Conservation (phyloP, 2,888 invertebrate genomes). For the Eupithecia subfuscata region DNA sequence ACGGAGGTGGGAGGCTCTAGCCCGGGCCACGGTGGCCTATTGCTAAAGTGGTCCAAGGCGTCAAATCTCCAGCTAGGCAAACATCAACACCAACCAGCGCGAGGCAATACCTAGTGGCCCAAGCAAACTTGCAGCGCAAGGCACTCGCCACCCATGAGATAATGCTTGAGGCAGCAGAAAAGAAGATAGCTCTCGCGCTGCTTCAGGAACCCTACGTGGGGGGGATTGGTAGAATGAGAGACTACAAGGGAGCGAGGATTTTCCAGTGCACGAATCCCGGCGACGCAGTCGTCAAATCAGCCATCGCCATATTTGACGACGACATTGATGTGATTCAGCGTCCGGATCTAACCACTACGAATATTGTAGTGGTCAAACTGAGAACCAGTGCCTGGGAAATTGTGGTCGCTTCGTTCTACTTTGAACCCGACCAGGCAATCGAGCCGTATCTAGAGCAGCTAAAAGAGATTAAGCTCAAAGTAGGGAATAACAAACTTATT, state of each 20-base stretch:
- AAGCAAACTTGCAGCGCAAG: slow-evolving; percentile 2
- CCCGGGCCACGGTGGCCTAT: not conserved
- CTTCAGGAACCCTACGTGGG: not conserved
- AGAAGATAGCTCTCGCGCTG: not conserved
- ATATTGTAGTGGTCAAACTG: slow-evolving; percentile 3
- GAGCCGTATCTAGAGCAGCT: slow-evolving; percentile 20
- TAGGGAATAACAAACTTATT: not conserved
- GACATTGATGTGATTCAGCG: not conserved
- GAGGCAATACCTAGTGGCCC: not conserved
- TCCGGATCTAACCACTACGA: slow-evolving; percentile 2
- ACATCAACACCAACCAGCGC: not conserved
- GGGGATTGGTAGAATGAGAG: not conserved
- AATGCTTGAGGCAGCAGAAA: not conserved
- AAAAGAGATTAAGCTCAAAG: not conserved
- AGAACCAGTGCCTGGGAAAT: slow-evolving; percentile 12
- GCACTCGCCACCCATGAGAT: not conserved
- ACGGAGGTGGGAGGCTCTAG: not conserved
- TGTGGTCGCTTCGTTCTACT: slow-evolving; percentile 10
- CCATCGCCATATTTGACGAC: slow-evolving; percentile 18
- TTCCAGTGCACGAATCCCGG: slow-evolving; percentile 14
- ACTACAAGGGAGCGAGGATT: slow-evolving; percentile 18
- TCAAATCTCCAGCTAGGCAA: no score
- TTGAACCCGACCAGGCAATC: slow-evolving; percentile 11
- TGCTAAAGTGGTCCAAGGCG: not conserved
- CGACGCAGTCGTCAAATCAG: slow-evolving; percentile 13